Evolutionary conservation across 1,140 invertebrate species (phyloP), one percentile per base, ranked within the genome.

Genomic region (Bactericera cockerelli): DNA sequence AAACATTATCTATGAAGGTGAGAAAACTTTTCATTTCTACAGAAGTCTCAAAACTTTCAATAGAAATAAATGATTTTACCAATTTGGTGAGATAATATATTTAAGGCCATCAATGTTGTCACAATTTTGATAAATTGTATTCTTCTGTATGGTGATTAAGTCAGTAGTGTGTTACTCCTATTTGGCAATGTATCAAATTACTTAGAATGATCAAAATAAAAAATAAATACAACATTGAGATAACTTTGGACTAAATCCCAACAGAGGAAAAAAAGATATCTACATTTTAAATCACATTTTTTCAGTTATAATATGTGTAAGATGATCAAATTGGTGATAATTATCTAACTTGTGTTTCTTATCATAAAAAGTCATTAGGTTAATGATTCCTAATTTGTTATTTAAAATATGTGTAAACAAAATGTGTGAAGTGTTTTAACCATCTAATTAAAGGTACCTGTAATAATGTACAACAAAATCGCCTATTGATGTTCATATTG

Each of bases 101-200:
- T 13, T 6, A 31, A 31, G 13, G 4, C 28, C 28, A 31, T 31
- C 28, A 31, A 31, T 49, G n/a, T 49, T 49, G 22, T 49, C 42
- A 49, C n/a, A 49, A 19, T 49, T 49, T 49, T 6, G 42, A 49
- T 19, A 49, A 49, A 49, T n/a, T n/a, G 19, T n/a, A 16, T 6
- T 19, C 22, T 49, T 16, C n/a, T 6, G 22, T 10, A 4, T 3
- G 22, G 19, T 16, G 22, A 49, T 19, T 19, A 19, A 49, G 42
- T 6, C 4, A 10, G n/a, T 22, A 16, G 22, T 16, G 42, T 49
- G 42, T 49, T 49, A 19, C 42, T 49, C 42, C 42, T 49, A 49
- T 49, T 49, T 49, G 42, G 42, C 42, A 49, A 49, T 16, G 42
- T 49, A 49, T 49, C 42, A 49, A 49, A 49, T 49, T 49, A 49